Evolutionary conservation across 2,113 vertebrate genomes (phyloP).

Genomic region (Speoplatyrhinus poulsoni): DNA sequence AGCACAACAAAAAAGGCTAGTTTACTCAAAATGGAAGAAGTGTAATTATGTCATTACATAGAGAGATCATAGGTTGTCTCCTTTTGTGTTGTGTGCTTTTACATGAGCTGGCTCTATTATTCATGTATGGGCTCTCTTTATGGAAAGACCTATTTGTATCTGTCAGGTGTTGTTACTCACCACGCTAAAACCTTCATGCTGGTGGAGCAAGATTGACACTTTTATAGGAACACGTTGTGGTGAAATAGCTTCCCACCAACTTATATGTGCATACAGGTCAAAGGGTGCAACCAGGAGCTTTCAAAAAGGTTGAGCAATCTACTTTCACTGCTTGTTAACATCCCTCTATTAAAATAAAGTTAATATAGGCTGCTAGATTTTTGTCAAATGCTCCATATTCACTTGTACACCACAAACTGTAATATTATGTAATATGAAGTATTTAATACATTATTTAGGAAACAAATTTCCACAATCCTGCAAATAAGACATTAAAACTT

Average conservation of each 20-base stretch:
- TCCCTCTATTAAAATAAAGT: conserved; percentile 25
- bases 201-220: conserved; percentile 50
- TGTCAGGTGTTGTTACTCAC: conserved; percentile 53
- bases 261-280: conserved; percentile 48
- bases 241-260: conserved; percentile 54
- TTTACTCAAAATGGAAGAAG: conserved; percentile 6
- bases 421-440: too few relatives aligned
- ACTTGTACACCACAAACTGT: neutral
- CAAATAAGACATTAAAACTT: too few relatives aligned
- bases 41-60: conserved; percentile 29
- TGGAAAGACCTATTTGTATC: conserved; percentile 54
- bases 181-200: conserved; percentile 57
- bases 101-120: conserved; percentile 41
- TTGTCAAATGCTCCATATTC: neutral
- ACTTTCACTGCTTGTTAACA: conserved; percentile 22
- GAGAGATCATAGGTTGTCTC: conserved; percentile 21
- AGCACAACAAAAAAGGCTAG: conserved; percentile 8
- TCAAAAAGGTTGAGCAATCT: conserved; percentile 33
- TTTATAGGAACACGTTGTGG: conserved; percentile 55
- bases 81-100: conserved; percentile 21
- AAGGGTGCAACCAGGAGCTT: conserved; percentile 40
- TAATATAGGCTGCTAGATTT: conserved; percentile 12
- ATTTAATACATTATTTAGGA: too few relatives aligned
- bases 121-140: conserved; percentile 47
- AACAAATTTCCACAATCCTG: too few relatives aligned